phyloP scores from a whole-genome alignment of 2,113 vertebrate species.

The Proteles cristata region DNA sequence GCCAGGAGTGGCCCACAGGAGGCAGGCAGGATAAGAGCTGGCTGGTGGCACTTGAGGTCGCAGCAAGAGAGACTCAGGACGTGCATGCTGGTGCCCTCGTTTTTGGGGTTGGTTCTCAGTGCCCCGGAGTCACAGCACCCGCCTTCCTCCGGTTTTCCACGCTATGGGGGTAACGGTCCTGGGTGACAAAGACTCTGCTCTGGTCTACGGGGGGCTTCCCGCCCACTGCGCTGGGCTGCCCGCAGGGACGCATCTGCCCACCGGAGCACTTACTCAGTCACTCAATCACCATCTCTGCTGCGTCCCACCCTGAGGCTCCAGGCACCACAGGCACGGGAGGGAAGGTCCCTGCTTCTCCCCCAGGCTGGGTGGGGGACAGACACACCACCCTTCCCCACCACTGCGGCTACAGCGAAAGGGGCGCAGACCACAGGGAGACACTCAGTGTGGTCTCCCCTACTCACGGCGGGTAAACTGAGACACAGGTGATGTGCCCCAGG shows the following conservation, averaged over 20 bases:
- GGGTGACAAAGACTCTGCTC: neutral
- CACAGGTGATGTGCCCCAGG: neutral
- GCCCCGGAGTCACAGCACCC: neutral
- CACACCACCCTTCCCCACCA: neutral
- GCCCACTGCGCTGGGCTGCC: fast-evolving
- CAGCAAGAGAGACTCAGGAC: fast-evolving
- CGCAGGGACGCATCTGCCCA: neutral
- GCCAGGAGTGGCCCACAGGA: neutral
- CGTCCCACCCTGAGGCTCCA: neutral
- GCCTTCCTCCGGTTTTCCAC: neutral
- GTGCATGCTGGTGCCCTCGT: neutral
- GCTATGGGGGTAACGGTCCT: neutral
- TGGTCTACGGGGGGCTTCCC: neutral
- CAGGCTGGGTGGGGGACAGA: neutral
- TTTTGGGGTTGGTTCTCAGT: neutral
- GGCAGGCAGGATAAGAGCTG: neutral
- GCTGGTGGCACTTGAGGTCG: no score
- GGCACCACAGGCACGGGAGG: neutral
- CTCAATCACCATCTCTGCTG: neutral
- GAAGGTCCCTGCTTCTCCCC: neutral
- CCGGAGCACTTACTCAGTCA: neutral
- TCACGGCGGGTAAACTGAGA: neutral
- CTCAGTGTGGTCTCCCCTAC: neutral
- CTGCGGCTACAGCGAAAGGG: neutral
- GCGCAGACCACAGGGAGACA: neutral